Evolutionary conservation across 2,797 vertebrate species (phyloP), one percentile per base, ranked within the genome.

Genomic region (Helarctos malayanus): DNA sequence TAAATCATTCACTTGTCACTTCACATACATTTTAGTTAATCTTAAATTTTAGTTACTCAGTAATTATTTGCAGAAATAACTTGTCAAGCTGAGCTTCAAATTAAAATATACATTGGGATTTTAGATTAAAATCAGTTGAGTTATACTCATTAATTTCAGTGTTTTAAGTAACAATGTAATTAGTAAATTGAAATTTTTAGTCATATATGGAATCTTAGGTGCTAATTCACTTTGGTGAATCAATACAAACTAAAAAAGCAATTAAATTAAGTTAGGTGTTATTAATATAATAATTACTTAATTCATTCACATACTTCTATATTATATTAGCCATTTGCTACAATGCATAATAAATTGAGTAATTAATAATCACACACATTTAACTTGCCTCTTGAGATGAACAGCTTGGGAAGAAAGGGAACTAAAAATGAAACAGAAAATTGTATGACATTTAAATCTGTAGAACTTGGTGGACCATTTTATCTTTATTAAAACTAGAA

Each of bases 361-460:
- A 96, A 98, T 99, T 99, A 99, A 98, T 98, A 98, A 98, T 97
- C 98, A 98, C 95, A 98, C 93, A 98, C 93, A 98, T 97, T 97
- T 96, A 98, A 99, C 99, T 99, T 99, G 99, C 99, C 99, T 99
- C 99, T 99, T 98, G 99, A 99, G 98, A 99, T 99, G 99, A 99
- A 99, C 99, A 99, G 98, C 98, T 99, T 99, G 80, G 99, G 99
- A 98, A 99, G 99, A 98, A 99, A 99, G 99, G 98, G 98, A 98
- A 98, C 99, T 99, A 99, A 98, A 99, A 99, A 95, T 98, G 97
- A 99, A 99, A 99, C 78, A 98, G 97, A 98, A 98, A 99, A 98
- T 96, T 93, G 87, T 93, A 81, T 98, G 97, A 98, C 68, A 96
- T 96, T 98, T 98, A 90, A 95, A 91, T 54, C 35, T 89, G 56